phyloP scores from a whole-genome alignment of 2,797 vertebrate species.

The Aphelocoma californica region DNA sequence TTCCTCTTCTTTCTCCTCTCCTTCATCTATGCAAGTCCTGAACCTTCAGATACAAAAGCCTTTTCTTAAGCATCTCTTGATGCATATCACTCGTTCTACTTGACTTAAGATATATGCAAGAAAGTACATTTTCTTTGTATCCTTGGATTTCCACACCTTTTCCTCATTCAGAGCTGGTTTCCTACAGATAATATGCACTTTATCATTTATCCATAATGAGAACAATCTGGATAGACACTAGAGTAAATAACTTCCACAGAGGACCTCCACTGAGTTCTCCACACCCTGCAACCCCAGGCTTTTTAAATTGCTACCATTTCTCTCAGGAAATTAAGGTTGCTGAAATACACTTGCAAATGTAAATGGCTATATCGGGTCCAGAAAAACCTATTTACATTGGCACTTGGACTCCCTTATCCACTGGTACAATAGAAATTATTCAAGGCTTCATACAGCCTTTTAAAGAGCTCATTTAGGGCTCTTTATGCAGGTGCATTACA shows the following conservation, averaged over 20 bases:
- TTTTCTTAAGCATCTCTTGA: slow-evolving; percentile 64
- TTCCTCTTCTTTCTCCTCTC: background rate
- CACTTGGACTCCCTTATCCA: background rate
- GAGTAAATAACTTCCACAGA: slow-evolving; percentile 24
- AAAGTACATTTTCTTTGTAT: slow-evolving; percentile 40
- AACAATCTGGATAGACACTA: background rate
- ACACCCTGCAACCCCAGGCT: background rate
- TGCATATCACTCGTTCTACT: slow-evolving; percentile 49
- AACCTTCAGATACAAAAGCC: slow-evolving; percentile 44
- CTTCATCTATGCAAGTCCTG: slow-evolving; percentile 4
- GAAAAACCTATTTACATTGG: background rate
- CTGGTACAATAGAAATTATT: background rate
- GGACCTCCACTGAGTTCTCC: slow-evolving; percentile 21
- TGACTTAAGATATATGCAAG: slow-evolving; percentile 40
- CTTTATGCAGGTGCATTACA: background rate
- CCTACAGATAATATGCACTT: background rate
- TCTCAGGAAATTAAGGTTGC: slow-evolving; percentile 56
- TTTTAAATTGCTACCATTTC: slow-evolving; percentile 59
- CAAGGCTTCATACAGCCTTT: background rate
- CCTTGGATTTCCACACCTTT: slow-evolving; percentile 44
- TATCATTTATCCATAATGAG: background rate
- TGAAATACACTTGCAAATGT: slow-evolving; percentile 46
- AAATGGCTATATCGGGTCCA: slow-evolving; percentile 49
- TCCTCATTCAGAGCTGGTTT: slow-evolving; percentile 23
- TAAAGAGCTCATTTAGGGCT: background rate